Evolutionary conservation across 2,888 invertebrate genomes (phyloP).

Genomic region (Trachelus stipa): DNA sequence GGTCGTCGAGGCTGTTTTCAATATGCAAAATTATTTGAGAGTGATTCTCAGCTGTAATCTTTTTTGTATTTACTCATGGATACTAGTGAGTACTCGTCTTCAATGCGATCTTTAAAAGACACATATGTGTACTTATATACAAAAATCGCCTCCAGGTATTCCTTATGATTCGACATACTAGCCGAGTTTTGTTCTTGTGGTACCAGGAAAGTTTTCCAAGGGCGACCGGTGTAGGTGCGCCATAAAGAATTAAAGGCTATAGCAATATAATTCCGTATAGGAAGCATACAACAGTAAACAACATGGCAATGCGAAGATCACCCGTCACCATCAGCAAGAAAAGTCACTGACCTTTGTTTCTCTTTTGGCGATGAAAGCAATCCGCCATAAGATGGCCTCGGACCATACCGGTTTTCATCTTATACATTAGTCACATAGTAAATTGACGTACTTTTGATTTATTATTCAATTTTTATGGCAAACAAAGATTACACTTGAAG

Average conservation of each 20-base stretch:
- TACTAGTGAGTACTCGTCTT: background rate
- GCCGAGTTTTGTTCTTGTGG: background rate
- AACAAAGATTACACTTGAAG: background rate
- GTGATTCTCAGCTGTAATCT: background rate
- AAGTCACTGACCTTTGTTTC: background rate
- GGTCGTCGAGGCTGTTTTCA: background rate
- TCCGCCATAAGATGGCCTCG: background rate
- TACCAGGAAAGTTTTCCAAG: background rate
- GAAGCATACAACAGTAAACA: background rate
- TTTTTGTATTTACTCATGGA: background rate
- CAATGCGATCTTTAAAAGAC: background rate
- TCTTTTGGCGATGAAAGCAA: background rate
- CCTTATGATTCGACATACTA: background rate
- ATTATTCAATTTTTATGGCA: background rate
- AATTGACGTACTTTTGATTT: background rate
- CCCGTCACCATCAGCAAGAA: background rate
- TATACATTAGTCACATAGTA: background rate
- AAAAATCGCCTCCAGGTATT: background rate
- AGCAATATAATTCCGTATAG: background rate
- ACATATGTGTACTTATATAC: background rate
- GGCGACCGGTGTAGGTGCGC: background rate
- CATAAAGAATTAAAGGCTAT: background rate
- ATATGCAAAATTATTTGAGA: background rate
- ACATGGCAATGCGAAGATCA: background rate
- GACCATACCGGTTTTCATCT: background rate